Evolutionary conservation across 2,113 vertebrate species (phyloP), one percentile per base, ranked within the genome.

Genomic region (Pterocles orientalis): DNA sequence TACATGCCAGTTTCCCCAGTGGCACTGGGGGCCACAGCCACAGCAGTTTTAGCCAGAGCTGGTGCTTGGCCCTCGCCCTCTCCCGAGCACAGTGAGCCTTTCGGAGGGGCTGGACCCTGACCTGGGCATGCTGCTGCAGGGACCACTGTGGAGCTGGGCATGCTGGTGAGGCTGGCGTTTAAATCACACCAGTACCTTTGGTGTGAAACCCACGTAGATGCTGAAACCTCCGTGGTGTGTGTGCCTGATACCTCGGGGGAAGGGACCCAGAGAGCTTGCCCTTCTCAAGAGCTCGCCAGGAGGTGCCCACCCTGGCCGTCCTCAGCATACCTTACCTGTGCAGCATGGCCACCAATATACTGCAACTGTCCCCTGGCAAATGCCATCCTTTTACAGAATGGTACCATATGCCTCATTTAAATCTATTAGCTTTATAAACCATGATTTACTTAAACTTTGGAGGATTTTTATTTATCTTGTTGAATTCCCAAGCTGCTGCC

Each of bases 361-460:
- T 25, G 12, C 86, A 69, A 1, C 6, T 9, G 14, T 34, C 75
- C 82, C 90, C 90, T 75, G 90, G 76, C 76, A 94, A 39, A 73
- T 14, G 34, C 1, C 0, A 25, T 17, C n/a, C 82, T 96, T 90
- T 89, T 88, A 53, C 72, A 77, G 88, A 84, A 73, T 33, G 66
- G 61, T 54, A 43, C 54, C 4, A 6, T 84, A 69, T 90, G 86
- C 60, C 65, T 95, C 94, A 90, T 88, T 92, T 77, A 82, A 92
- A 95, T 66, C 82, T 90, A 73, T 96, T 65, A 50, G 90, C 47
- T 70, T 65, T 92, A 45, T 73, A 93, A 96, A 90, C 82, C 33
- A 9, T 21, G 71, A 90, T 92, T 98, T 97, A 94, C 97, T 98
- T 98, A 97, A 97, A 98, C 97, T 98, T 97, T 80, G 88, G 97